Conservation (phyloP, 1,140 invertebrate genomes). For the Bombus superbus region DNA sequence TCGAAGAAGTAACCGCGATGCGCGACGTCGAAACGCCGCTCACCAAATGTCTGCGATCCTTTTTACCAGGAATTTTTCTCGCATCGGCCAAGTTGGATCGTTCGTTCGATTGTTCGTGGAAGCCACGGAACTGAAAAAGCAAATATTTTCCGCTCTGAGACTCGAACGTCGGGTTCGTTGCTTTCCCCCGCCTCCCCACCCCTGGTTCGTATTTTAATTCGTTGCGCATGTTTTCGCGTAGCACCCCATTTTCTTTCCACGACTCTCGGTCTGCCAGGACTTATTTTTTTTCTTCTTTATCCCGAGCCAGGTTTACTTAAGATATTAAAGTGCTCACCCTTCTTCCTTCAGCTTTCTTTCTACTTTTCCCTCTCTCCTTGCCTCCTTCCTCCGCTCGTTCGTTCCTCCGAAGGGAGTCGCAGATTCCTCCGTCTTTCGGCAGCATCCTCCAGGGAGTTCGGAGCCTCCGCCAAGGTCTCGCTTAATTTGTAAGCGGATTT, state of each 20-base stretch:
- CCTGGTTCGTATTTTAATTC: conserved; percentile 78
- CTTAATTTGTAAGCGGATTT: conserved; percentile 83
- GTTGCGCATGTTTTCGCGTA: conserved; percentile 75
- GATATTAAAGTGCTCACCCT: conserved; percentile 81
- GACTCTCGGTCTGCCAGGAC: conserved; percentile 56
- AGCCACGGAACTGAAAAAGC: background rate
- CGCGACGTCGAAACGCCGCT: too few species aligned
- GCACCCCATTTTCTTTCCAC: conserved; percentile 34
- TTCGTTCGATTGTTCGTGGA: background rate
- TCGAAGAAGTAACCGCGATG: too few species aligned
- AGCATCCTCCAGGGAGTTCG: conserved; percentile 50
- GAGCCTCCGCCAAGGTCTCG: conserved; percentile 73
- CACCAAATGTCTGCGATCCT: too few species aligned
- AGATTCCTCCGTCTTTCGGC: conserved; percentile 15
- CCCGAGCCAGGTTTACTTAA: conserved; percentile 78
- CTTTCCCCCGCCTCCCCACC: conserved; percentile 11
- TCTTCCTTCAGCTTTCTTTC: conserved; percentile 48
- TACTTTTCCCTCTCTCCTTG: background rate
- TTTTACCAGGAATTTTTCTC: background rate
- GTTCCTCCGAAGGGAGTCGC: background rate
- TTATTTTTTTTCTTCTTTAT: conserved; percentile 66
- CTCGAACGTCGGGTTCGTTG: background rate
- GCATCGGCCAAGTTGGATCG: too few species aligned
- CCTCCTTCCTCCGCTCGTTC: background rate
- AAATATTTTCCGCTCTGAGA: background rate